Base-by-base conservation (phyloP, 2,797 vertebrate genomes). In the Microcaecilia unicolor region DNA sequence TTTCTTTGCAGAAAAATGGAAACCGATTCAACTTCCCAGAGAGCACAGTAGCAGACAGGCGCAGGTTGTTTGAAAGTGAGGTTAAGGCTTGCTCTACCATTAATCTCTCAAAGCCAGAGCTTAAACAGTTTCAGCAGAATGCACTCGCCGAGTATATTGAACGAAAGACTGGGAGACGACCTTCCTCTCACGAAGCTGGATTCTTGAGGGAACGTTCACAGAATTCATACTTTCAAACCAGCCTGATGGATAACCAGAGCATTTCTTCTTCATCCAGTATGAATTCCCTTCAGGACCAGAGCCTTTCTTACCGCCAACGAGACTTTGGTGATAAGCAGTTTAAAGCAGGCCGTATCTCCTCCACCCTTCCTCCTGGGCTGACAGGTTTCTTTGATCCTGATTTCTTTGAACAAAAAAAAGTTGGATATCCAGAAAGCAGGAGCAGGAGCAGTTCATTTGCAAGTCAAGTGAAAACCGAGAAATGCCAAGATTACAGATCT, bases 81-180 rank as follows among this genome's bases (percentile, higher is more conserved):
- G 70, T 76, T 8, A 78, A 69, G 41, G 61, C 60, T 10, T 55
- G 65, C 31, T 75, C 83, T 40, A 63, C 75, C 7, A 68, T 69
- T 9, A 61, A 70, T 40, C 57, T 80, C 2, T 84, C 86, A 0
- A 84, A 71, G 20, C 83, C 85, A 0, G 86, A 93, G 45, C 72
- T 97, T 9, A 87, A 86, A 31, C 93, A 94, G 34, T 72, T 92
- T 15, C 92, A 97, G 70, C 93, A 98, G 34, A 89, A 78, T 0
- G 93, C 91, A 2, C 76, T 97, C 3, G 83, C 82, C 0, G 90
- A 93, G 42, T 97, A 95, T 23, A 63, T 96, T 2, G 80, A 93
- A 57, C 88, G 91, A 44, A 97, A 93, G 67, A 92, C 70, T 0
- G 78, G 86, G 9, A 54, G 59, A 2, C 78, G 74, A 39, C 78